Conservation (phyloP, 2,888 invertebrate species). For the Portevinia maculata region DNA sequence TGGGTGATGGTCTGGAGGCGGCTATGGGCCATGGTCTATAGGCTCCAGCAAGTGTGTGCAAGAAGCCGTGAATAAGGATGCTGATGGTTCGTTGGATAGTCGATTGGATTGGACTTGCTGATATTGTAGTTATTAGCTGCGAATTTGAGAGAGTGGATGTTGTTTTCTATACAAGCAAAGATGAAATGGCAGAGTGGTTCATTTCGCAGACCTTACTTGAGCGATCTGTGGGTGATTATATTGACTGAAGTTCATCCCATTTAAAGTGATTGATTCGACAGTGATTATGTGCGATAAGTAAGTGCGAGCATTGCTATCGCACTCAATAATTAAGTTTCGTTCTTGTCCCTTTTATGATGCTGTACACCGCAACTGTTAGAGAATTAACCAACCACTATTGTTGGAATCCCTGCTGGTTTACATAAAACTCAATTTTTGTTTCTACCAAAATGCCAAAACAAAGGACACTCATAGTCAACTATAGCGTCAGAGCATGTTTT, state of each 20-base stretch:
- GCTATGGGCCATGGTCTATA: neutral
- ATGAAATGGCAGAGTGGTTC: neutral
- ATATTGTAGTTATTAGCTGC: constrained; percentile 1
- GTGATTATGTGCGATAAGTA: neutral
- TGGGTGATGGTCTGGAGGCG: constrained; percentile 31
- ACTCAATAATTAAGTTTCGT: constrained; percentile 41
- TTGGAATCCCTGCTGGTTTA: constrained; percentile 23
- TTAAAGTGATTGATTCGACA: neutral
- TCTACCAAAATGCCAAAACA: constrained; percentile 10
- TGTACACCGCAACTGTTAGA: constrained; percentile 30
- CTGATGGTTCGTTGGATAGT: neutral
- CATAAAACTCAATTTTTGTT: constrained; percentile 19
- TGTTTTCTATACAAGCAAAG: constrained; percentile 1
- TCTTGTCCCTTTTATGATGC: constrained; percentile 20
- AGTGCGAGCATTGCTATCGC: neutral
- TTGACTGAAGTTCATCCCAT: neutral
- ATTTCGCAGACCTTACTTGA: neutral
- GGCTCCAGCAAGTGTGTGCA: constrained; percentile 19
- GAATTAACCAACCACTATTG: constrained; percentile 22
- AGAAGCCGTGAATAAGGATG: constrained; percentile 12
- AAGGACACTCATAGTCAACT: constrained; percentile 7
- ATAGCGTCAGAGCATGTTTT: constrained; percentile 45
- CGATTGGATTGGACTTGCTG: neutral
- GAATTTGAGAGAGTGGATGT: neutral
- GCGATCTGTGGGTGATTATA: neutral